These are phyloP conservation scores for Oscheius onirici DNA, from an alignment of 2,888 invertebrate genomes.

Conservation along the genomic window DNA sequence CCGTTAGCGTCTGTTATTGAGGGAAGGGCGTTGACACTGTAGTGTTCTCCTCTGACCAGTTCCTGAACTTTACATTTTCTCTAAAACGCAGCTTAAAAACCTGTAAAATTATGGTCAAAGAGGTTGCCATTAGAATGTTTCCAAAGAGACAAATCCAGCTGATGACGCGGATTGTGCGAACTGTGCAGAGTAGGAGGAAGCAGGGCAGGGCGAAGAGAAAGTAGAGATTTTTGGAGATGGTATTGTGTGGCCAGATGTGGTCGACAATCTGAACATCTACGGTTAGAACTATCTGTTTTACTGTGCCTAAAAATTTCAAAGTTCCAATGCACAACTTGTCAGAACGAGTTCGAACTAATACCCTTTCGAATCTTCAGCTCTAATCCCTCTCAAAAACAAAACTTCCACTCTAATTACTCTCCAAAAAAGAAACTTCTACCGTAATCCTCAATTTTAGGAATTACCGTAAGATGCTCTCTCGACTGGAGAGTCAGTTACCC, in stretches of 20 bases:
- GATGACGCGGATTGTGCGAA: slow-evolving; percentile 42
- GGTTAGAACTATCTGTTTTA: too few species aligned
- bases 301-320: too few species aligned
- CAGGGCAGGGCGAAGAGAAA: slow-evolving; percentile 54
- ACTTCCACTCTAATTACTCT: too few species aligned
- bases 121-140: slow-evolving; percentile 63
- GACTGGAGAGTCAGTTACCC: too few species aligned
- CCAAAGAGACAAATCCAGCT: slow-evolving; percentile 62
- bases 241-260: slow-evolving; percentile 29
- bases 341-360: too few species aligned
- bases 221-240: slow-evolving; percentile 7
- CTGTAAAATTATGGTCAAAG: slow-evolving; percentile 61
- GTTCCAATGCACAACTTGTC: too few species aligned
- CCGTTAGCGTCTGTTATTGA: slow-evolving; percentile 60
- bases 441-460: too few species aligned
- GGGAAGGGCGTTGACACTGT: slow-evolving; percentile 44
- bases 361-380: too few species aligned
- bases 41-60: slow-evolving; percentile 43
- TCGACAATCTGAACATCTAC: slow-evolving; percentile 43
- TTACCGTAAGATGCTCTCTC: too few species aligned
- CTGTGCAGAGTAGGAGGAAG: slow-evolving; percentile 39
- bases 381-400: too few species aligned
- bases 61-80: too few species aligned
- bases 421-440: too few species aligned
- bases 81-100: slow-evolving; percentile 36